Evolutionary conservation across 2,888 invertebrate genomes (phyloP).

Genomic region (Drosophila villosipedis): DNA sequence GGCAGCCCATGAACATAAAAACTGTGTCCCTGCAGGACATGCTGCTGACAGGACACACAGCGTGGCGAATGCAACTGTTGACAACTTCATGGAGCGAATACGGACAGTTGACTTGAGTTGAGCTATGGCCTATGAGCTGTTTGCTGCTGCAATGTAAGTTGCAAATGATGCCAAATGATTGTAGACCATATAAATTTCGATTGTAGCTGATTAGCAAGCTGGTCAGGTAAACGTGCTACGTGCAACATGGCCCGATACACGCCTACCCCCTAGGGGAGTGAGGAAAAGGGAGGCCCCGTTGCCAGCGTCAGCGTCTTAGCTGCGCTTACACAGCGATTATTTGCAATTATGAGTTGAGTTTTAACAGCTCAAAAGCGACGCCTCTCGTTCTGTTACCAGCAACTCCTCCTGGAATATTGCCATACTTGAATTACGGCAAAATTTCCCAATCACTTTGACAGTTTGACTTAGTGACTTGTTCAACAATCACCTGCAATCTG

Average conservation of each 20-base stretch:
- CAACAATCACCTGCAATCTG: conserved; percentile 61
- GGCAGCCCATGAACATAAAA: conserved; percentile 21
- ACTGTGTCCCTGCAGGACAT: conserved; percentile 44
- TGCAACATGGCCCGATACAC: conserved; percentile 20
- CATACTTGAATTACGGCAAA: background rate
- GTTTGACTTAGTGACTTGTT: conserved; percentile 70
- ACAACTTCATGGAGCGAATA: conserved; percentile 64
- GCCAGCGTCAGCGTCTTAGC: conserved; percentile 60
- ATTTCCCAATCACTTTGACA: conserved; percentile 29
- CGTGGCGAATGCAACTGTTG: conserved; percentile 75
- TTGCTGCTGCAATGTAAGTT: conserved; percentile 29
- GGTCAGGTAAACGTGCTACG: conserved; percentile 22
- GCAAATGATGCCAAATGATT: conserved; percentile 83
- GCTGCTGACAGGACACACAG: conserved; percentile 71
- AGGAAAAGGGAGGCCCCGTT: conserved; percentile 20
- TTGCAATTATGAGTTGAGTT: conserved; percentile 76
- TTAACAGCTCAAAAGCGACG: conserved; percentile 51
- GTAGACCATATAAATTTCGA: conserved; percentile 83
- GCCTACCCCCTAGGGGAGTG: conserved; percentile 38
- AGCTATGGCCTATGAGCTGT: background rate
- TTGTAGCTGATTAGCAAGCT: conserved; percentile 69
- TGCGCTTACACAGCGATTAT: conserved; percentile 74
- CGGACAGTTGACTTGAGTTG: conserved; percentile 21
- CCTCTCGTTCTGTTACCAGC: background rate
- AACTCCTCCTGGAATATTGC: conserved; percentile 7